Evolutionary conservation across 2,113 vertebrate species (phyloP), one percentile per base, ranked within the genome.

Genomic region (Riparia riparia): DNA sequence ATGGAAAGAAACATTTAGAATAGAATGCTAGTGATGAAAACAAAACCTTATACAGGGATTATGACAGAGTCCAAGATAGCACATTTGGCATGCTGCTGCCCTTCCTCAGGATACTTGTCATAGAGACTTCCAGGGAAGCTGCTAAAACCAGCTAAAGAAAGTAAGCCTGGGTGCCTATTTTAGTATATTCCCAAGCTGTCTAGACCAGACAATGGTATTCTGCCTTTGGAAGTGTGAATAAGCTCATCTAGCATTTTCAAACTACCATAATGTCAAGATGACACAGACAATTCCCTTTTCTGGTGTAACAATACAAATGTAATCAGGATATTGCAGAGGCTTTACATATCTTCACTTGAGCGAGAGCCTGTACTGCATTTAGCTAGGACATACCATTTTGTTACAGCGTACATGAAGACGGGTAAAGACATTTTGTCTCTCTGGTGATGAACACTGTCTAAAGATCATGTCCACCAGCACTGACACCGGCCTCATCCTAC

Each of bases 361-460:
- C 0, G 3, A 49, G 18, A 34, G 39, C 24, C 37, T 44, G 37
- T 14, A 28, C 13, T 49, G 41, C 10, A 42, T 42, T 65, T 49
- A 81, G 32, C 9, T n/a, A 65, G 64, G 28, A 66, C 13, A 7
- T 24, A 57, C 21, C 1, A 19, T 39, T 82, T 49, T 45, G 3
- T 76, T 54, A 17, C 0, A 0, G 20, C 2, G 1, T 32, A 13
- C 22, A 44, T 26, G n/a, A 66, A 79, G 41, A 68, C 6, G 9
- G 14, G 14, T 20, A 42, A 84, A 70, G 64, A 49, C 12, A 41
- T 49, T 78, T 61, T 73, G 34, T 47, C 0, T 0, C 15, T 79
- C 21, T 56, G 45, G 32, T 54, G 60, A 60, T 19, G 26, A 79
- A 56, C 25, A 19, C 26, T 42, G 15, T 26, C 58, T 81, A 61